Evolutionary conservation across 2,888 invertebrate genomes (phyloP).

Genomic region (Copidosoma aretas): DNA sequence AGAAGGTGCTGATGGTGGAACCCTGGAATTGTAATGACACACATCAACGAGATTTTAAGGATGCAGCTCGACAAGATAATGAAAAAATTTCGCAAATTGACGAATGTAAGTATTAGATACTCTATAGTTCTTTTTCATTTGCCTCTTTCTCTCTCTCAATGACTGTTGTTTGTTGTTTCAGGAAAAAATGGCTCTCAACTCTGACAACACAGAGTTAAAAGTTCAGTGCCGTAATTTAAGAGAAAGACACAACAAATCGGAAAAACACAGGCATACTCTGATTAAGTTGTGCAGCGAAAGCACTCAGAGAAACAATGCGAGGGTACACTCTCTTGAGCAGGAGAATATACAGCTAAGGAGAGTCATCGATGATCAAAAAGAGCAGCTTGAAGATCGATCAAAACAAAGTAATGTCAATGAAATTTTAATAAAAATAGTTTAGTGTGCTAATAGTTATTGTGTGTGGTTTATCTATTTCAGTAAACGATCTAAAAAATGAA

Average conservation of each 20-base stretch:
- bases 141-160: not conserved
- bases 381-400: slow-evolving; percentile 6
- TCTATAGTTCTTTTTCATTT: not conserved
- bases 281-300: slow-evolving; percentile 15
- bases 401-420: slow-evolving; percentile 7
- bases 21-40: not conserved
- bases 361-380: slow-evolving; percentile 17
- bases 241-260: not conserved
- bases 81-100: slow-evolving; percentile 11
- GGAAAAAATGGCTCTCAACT: slow-evolving; percentile 12
- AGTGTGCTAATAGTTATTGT: slow-evolving; percentile 1
- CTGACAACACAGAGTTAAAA: slow-evolving; percentile 5
- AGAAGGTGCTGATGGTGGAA: not conserved
- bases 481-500: slow-evolving; percentile 21
- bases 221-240: not conserved
- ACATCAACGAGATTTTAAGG: not conserved
- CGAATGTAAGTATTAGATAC: slow-evolving; percentile 15
- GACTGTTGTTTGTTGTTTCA: not conserved
- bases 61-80: slow-evolving; percentile 7
- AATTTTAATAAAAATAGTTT: not conserved
- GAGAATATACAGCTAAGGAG: slow-evolving; percentile 16
- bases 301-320: not conserved
- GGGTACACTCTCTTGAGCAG: slow-evolving; percentile 5
- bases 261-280: slow-evolving; percentile 12
- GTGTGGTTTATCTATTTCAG: slow-evolving; percentile 9